Base-by-base conservation (phyloP, 2,888 invertebrate genomes). In the Chelonus formosanus region DNA sequence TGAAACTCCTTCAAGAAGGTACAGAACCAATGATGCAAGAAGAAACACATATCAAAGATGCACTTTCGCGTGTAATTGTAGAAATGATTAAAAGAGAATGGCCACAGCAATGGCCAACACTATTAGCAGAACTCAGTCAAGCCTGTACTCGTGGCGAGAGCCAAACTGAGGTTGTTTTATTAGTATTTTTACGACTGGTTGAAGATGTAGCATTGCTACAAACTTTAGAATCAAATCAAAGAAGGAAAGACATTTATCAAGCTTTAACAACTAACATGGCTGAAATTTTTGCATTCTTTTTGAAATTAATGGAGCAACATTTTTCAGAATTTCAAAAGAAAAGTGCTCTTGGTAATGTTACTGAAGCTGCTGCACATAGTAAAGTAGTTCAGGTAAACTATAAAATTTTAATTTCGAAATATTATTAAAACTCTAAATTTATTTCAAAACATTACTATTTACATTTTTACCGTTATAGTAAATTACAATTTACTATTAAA, bases 21-120 rank as follows among this genome's bases (percentile, higher is more conserved):
- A 93, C 93, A 7, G 90, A 90, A 7, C 89, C 90, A 76, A 88
- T 92, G 55, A 66, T 65, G 2, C 89, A 89, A 70, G 90, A 90
- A 73, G 86, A 87, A 56, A 89, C 90, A 7, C 94, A 94, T 77
- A 88, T 95, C 74, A 94, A 95, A 83, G 94, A 95, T 82, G 95
- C 93, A 1, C 83, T 94, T 3, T 93, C 96, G 8, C 88, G 96
- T 56, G 92, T 97, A n/a, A 90, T 97, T 62, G 97, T 98, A 0
- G 97, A 98, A 86, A 96, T 98, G 91, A 93, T 96, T 62, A 97
- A 97, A 80, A 88, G 97, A 6, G 97, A 97, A 82, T 98, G 97
- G 98, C 98, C 98, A 0, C 97, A 97, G 80, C 94, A 97, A 72
- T 98, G 97, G 97, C 93, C 95, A 0, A 90, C 93, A 0, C 84